Evolutionary conservation across 1,140 invertebrate genomes (phyloP), one percentile per base, ranked within the genome.

Genomic region (Ceratitis capitata): DNA sequence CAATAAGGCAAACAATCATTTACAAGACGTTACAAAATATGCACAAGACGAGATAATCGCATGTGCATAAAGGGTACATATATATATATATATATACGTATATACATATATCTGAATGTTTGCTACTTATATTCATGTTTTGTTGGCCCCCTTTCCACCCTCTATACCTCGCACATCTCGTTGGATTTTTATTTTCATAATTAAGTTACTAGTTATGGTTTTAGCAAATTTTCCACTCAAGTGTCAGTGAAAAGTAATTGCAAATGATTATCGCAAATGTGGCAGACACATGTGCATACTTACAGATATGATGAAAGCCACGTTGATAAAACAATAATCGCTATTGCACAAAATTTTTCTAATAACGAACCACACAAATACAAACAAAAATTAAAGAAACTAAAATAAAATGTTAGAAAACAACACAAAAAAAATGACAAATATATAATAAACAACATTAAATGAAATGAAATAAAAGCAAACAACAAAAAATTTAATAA

Each of bases 221-320:
- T 45, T 45, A 45, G n/a, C 23, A 78, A 78, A 78, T 78, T 78
- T 78, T 78, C 9, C 69, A 78, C 69, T 78, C 39, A 78, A 69
- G 64, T 35, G 9, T 26, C 35, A 23, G 4, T 78, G 69, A n/a
- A 5, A n/a, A 78, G 39, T 23, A 64, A 64, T 5, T 56, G 19
- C 12, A n/a, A n/a, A n/a, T n/a, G n/a, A n/a, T n/a, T n/a, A n/a
- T n/a, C n/a, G n/a, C n/a, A n/a, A n/a, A n/a, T n/a, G n/a, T n/a
- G n/a, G 3, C 56, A 61, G 10, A 10, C 39, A 74, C 3, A 74
- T 23, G 39, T 74, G n/a, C 64, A 42, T 9, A 42, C 3, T 2
- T 74, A 45, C 2, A n/a, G 42, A 23, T 3, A 10, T n/a, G n/a
- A n/a, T n/a, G n/a, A n/a, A n/a, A n/a, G n/a, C n/a, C n/a, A n/a